Conservation (phyloP, 2,797 vertebrate genomes). For the Aplochiton taeniatus region DNA sequence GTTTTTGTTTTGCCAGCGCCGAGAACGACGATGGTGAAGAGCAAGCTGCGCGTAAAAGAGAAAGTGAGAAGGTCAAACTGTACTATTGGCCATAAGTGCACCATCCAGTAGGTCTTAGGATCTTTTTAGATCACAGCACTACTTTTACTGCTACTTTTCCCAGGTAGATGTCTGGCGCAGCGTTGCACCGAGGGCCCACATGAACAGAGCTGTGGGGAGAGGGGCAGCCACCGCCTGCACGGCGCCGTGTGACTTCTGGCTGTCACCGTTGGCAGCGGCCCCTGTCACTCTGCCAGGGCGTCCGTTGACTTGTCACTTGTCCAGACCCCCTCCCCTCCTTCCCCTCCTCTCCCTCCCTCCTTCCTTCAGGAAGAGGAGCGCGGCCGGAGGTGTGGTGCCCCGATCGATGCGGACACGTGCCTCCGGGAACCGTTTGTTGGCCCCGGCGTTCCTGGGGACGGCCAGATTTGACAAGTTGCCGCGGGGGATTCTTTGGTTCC, state of each 20-base stretch:
- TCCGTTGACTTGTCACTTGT: constrained; percentile 56
- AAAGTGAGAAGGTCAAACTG: constrained; percentile 11
- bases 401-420: constrained; percentile 42
- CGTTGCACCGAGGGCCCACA: not conserved
- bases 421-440: constrained; percentile 27
- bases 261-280: constrained; percentile 54
- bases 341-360: constrained; percentile 8
- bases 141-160: no score
- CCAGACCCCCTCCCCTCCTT: constrained; percentile 16
- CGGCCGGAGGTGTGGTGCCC: constrained; percentile 21
- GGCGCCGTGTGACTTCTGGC: constrained; percentile 52
- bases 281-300: constrained; percentile 49
- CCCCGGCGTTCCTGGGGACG: not conserved
- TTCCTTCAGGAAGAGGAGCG: constrained; percentile 23
- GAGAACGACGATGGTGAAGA: constrained; percentile 9
- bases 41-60: not conserved
- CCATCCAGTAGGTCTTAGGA: no score
- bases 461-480: constrained; percentile 17
- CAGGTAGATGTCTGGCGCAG: no score
- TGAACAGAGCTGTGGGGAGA: constrained; percentile 8
- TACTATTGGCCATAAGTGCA: not conserved
- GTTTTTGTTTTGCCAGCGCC: constrained; percentile 58
- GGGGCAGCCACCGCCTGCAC: not conserved
- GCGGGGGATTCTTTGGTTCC: no score
- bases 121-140: no score